Base-by-base conservation (phyloP, 1,140 invertebrate genomes). In the Whitmania pigra region DNA sequence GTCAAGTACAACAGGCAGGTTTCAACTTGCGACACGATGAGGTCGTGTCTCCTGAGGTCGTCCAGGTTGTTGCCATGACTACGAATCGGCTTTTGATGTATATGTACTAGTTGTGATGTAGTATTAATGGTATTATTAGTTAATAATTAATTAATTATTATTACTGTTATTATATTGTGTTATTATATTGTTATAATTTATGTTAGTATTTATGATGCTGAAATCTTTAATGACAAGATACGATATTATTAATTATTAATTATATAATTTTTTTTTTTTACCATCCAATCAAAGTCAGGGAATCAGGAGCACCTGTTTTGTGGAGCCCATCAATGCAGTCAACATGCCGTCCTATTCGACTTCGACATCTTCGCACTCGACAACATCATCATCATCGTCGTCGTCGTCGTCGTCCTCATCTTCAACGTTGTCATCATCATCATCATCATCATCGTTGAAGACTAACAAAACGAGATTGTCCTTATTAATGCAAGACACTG, bases 11-110 rank as follows among this genome's bases (percentile, higher is more conserved):
- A 89, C 76, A 85, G 91, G 53, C 92, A 95, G 78, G 91, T 90
- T 84, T 89, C 89, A 0, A 86, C 89, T 68, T 85, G 87, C 40
- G 87, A 88, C 77, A 87, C 87, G 78, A 89, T 90, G 0, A 86
- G 88, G 31, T 86, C 87, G 0, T 81, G 96, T 63, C 86, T 97
- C 66, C 91, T 94, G 82, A 92, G 94, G 79, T 95, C 92, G 75
- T 87, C 88, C 77, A 89, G 88, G 88, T 91, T 43, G 29, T n/a
- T 31, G 17, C 53, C 53, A 20, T 49, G 43, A 49, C 43, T 49
- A 49, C 43, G 3, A 49, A 17, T 49, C 43, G 9, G 31, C 6
- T 36, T 3, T 36, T 36, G 6, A 36, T 36, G 31, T 36, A 36
- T 36, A n/a, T n/a, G n/a, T 36, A 36, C 31, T 36, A 36, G 2